A percentile compares a stretch with the other conserved stretches of the same genome.
Conservation (phyloP, 53 echinoderm and acorn worm species). For the Paracentrotus lividus region DNA sequence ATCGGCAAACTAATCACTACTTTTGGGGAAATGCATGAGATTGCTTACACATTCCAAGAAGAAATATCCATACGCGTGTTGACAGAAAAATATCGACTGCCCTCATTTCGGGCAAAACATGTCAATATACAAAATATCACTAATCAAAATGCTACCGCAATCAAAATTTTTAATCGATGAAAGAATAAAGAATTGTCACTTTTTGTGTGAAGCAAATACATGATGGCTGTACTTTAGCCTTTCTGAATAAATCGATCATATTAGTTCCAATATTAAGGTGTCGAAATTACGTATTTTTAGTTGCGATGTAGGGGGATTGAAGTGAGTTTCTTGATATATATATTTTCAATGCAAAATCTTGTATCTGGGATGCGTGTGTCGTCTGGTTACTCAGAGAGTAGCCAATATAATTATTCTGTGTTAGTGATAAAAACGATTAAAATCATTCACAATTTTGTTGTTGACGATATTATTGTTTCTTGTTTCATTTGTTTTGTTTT, state of each 20-base stretch:
- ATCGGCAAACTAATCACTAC: too few species aligned
- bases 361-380: background rate
- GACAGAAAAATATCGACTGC: conserved; percentile 4
- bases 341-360: too few species aligned
- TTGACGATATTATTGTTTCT: background rate
- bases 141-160: background rate
- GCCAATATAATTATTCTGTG: too few species aligned
- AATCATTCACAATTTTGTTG: background rate
- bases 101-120: background rate
- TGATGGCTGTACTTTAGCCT: background rate
- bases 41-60: background rate
- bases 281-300: background rate
- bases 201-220: background rate
- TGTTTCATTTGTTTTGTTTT: too few species aligned
- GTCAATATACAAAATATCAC: background rate
- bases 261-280: background rate
- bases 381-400: too few species aligned
- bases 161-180: background rate
- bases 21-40: background rate
- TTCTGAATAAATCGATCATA: background rate
- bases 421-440: too few species aligned
- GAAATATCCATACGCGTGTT: background rate
- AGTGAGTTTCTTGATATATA: too few species aligned
- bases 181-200: conserved; percentile 1
- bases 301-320: background rate